phyloP scores from a whole-genome alignment of 2,113 vertebrate species.

The Triplophysa dalaica region DNA sequence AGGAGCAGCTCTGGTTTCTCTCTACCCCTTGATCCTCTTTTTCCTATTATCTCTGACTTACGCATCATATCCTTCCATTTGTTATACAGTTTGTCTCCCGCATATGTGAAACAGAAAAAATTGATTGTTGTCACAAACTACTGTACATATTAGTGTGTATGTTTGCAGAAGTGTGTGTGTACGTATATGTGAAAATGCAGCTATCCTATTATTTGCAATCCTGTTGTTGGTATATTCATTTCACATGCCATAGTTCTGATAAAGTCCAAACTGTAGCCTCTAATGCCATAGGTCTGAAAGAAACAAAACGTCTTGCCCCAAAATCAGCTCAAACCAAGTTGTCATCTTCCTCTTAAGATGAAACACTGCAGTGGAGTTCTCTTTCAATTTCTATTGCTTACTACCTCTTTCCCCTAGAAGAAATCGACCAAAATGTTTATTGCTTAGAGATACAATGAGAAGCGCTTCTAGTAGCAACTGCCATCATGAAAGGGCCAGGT shows the following conservation, averaged over 20 bases:
- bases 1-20: conserved; percentile 67
- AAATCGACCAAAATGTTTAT: conserved; percentile 38
- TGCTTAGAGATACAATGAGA: conserved; percentile 26
- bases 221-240: too few species aligned
- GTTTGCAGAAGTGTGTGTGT: conserved; percentile 22
- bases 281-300: conserved; percentile 16
- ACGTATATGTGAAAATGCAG: neutral
- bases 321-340: conserved; percentile 63
- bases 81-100: neutral
- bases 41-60: conserved; percentile 25
- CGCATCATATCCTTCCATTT: neutral
- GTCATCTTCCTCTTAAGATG: conserved; percentile 67
- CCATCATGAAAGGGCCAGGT: conserved; percentile 31
- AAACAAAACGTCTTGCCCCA: conserved; percentile 52
- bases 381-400: conserved; percentile 9
- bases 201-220: too few species aligned
- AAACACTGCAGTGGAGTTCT: conserved; percentile 47
- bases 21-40: conserved; percentile 40
- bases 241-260: too few species aligned
- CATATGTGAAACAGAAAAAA: neutral
- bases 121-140: too few species aligned
- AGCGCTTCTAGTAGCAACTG: conserved; percentile 16
- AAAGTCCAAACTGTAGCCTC: too few species aligned
- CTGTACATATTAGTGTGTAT: neutral
- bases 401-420: conserved; percentile 21